Conservation (phyloP, 2,888 invertebrate species). For the Opisthograptis luteolata region DNA sequence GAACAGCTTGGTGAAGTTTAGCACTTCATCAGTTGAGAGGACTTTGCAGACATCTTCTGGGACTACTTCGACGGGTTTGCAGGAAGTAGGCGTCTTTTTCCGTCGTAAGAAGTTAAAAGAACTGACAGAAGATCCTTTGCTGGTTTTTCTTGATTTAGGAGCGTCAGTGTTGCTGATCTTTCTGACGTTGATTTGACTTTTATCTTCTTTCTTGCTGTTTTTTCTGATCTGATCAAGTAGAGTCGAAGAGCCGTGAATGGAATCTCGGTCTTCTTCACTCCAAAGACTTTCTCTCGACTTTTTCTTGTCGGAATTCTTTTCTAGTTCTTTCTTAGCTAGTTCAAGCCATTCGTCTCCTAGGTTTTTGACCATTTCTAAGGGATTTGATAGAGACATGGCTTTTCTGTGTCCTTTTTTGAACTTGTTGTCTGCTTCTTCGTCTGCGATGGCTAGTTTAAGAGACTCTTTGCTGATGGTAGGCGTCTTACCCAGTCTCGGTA, state of each 20-base stretch:
- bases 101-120: conserved; percentile 73
- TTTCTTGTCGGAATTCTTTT: conserved; percentile 71
- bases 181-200: conserved; percentile 57
- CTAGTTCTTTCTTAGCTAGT: conserved; percentile 65
- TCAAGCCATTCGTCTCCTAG: conserved; percentile 80
- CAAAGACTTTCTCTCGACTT: conserved; percentile 79
- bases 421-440: conserved; percentile 72
- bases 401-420: conserved; percentile 75
- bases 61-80: conserved; percentile 70
- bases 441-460: conserved; percentile 74
- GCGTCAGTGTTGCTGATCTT: conserved; percentile 66
- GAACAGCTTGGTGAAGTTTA: conserved; percentile 69
- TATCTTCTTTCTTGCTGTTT: conserved; percentile 73
- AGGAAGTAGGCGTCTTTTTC: conserved; percentile 71
- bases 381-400: conserved; percentile 79
- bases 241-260: conserved; percentile 67
- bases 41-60: conserved; percentile 63
- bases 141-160: conserved; percentile 70
- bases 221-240: conserved; percentile 70
- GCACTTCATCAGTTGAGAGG: conserved; percentile 62
- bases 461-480: conserved; percentile 79
- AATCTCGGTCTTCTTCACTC: conserved; percentile 79
- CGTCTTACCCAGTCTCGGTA: conserved; percentile 68
- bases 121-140: conserved; percentile 75
- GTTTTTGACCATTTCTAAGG: conserved; percentile 74